Conservation (phyloP, 2,113 vertebrate species). For the Macrotus californicus region DNA sequence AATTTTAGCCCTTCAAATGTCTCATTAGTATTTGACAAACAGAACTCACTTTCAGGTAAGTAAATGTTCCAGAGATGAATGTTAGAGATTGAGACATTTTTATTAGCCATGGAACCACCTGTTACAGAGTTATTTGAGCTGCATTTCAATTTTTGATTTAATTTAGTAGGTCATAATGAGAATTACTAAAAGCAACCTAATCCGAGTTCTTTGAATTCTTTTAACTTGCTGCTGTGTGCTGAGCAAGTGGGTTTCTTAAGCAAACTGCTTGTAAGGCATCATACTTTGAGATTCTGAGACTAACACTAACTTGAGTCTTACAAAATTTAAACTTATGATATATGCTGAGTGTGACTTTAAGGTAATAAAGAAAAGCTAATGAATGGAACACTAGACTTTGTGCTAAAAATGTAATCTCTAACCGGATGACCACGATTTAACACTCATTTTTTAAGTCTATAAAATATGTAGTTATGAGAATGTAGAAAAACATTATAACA, state of each 20-base stretch:
- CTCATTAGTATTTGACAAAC: conserved; percentile 37
- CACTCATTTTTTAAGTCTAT: neutral
- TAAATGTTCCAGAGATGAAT: conserved; percentile 4
- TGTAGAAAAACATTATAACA: neutral
- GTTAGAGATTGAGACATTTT: conserved; percentile 46
- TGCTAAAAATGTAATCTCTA: conserved; percentile 47
- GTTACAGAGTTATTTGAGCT: conserved; percentile 46
- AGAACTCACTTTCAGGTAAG: conserved; percentile 34
- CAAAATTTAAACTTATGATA: conserved; percentile 24
- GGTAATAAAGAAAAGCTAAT: conserved; percentile 47
- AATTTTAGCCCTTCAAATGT: conserved; percentile 17
- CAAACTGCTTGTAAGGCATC: conserved; percentile 17
- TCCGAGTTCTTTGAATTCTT: conserved; percentile 58
- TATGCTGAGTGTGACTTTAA: neutral
- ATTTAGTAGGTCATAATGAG: conserved; percentile 42
- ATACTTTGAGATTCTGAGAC: conserved; percentile 8
- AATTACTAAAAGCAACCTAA: conserved; percentile 45
- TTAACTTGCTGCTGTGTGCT: conserved; percentile 26
- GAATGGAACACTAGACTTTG: neutral
- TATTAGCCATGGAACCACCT: neutral
- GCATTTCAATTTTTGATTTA: conserved; percentile 50
- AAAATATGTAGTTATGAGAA: conserved; percentile 16
- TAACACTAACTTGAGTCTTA: conserved; percentile 37
- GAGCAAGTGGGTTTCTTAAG: conserved; percentile 53
- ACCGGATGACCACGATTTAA: conserved; percentile 24